phyloP scores from a whole-genome alignment of 1,140 invertebrate species.

The Leptinotarsa lineolata region DNA sequence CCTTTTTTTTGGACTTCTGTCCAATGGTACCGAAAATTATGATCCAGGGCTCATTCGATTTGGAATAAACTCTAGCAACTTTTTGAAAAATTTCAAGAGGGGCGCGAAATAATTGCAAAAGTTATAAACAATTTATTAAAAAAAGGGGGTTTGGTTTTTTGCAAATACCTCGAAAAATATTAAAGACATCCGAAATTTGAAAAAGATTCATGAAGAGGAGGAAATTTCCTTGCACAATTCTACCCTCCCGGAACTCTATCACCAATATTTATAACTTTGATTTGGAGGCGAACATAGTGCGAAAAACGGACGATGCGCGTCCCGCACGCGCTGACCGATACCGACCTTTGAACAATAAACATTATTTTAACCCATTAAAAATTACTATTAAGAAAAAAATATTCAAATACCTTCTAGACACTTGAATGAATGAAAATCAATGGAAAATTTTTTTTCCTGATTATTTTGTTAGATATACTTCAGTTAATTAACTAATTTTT shows the following conservation, averaged over 20 bases:
- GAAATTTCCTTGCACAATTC: not conserved
- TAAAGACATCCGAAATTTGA: not conserved
- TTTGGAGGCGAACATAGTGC: not conserved
- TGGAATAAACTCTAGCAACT: not conserved
- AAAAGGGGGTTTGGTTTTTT: not conserved
- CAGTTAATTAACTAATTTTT: too few species aligned
- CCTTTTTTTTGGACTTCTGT: too few species aligned
- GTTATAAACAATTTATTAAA: too few species aligned
- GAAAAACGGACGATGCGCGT: not conserved
- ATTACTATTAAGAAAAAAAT: too few species aligned
- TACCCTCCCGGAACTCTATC: not conserved
- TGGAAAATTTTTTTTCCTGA: too few species aligned
- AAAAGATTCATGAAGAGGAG: not conserved
- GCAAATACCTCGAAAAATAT: slow-evolving; percentile 1
- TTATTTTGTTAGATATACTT: too few species aligned
- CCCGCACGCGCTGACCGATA: not conserved
- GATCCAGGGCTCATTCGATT: not conserved
- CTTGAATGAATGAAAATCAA: too few species aligned
- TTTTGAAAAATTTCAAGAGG: not conserved
- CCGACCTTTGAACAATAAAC: too few species aligned
- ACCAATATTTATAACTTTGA: slow-evolving; percentile 6
- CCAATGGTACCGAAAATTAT: too few species aligned
- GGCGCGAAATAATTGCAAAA: too few species aligned
- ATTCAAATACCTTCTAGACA: too few species aligned
- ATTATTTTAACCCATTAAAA: too few species aligned